Base-by-base conservation (phyloP, 2,797 vertebrate species). In the Channallabes apus region DNA sequence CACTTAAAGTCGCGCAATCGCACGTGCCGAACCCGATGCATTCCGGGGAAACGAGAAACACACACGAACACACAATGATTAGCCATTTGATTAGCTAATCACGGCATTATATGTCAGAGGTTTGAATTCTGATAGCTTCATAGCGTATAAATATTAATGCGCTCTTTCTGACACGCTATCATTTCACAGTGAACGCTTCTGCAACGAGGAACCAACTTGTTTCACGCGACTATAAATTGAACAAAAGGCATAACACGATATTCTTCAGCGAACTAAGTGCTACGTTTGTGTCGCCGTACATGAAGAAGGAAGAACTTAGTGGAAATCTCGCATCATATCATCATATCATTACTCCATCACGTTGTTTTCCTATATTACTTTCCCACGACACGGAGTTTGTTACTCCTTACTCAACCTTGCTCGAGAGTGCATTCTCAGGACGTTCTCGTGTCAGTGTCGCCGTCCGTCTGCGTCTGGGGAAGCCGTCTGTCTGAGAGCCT, bases 361-460 rank as follows among this genome's bases (percentile, higher is more conserved):
- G 46, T 46, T 11, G 46, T 46, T 46, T 46, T 46, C 46, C 9
- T 41, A 41, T 41, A 41, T 41, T 8, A 41, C 41, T 41, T 41
- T 8, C 41, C 41, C 9, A 11, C 46, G 27, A 7, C 67, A 38
- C 17, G 2, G 69, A 29, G n/a, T 56, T n/a, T 20, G 46, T 54
- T 54, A 29, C 9, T 61, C 75, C 29, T 61, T 38, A 22, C 2
- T 32, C 1, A 51, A 72, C 62, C 32, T 67, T 20, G 12, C 8
- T 65, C 1, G 4, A 4, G n/a, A 65, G 78, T 72, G 87, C 72
- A 82, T 27, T 38, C 35, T 22, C 17, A 22, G 71, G 85, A 88
- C 85, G 83, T 84, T 87, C 87, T 59, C n/a, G 86, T 88, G 84
- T 89, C 61, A 68, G 69, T 87, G 67, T 83, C 59, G 35, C 6